phyloP scores from a whole-genome alignment of 2,797 vertebrate genomes.

The Champsocephalus esox region DNA sequence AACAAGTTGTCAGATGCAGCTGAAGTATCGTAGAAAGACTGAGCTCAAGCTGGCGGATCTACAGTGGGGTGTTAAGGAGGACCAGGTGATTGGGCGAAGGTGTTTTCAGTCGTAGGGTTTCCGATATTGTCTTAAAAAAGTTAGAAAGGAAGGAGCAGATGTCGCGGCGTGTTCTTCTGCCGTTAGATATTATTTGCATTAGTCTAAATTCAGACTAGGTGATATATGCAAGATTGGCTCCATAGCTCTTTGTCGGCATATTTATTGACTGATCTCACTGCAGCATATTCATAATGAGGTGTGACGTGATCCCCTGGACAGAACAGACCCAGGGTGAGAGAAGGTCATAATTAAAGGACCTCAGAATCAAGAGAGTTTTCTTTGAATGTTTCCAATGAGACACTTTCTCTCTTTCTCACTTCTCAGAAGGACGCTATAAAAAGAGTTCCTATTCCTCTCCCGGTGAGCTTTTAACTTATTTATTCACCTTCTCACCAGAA shows the following conservation, averaged over 20 bases:
- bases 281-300: conserved; percentile 38
- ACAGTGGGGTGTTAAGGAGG: conserved; percentile 65
- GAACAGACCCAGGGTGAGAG: conserved; percentile 29
- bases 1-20: conserved; percentile 56
- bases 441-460: conserved; percentile 50
- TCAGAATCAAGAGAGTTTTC: conserved; percentile 45
- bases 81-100: conserved; percentile 75
- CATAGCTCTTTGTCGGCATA: conserved; percentile 6
- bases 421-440: conserved; percentile 21
- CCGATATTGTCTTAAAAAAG: conserved; percentile 61
- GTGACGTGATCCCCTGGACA: conserved; percentile 35
- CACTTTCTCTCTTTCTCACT: conserved; percentile 14
- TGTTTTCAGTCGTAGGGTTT: conserved; percentile 63
- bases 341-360: conserved; percentile 43
- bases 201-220: conserved; percentile 28
- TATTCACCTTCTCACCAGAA: conserved; percentile 48
- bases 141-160: conserved; percentile 68
- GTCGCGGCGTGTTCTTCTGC: conserved; percentile 56
- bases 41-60: conserved; percentile 52
- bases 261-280: conserved; percentile 37
- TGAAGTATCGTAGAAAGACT: conserved; percentile 60
- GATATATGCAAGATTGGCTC: conserved; percentile 42
- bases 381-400: conserved; percentile 49
- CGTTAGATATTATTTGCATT: conserved; percentile 55
- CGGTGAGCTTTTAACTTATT: conserved; percentile 52